A percentile compares a stretch with the other conserved stretches of the same genome.
phyloP scores from a whole-genome alignment of 1,140 invertebrate species.

The Hypsibius dujardini region DNA sequence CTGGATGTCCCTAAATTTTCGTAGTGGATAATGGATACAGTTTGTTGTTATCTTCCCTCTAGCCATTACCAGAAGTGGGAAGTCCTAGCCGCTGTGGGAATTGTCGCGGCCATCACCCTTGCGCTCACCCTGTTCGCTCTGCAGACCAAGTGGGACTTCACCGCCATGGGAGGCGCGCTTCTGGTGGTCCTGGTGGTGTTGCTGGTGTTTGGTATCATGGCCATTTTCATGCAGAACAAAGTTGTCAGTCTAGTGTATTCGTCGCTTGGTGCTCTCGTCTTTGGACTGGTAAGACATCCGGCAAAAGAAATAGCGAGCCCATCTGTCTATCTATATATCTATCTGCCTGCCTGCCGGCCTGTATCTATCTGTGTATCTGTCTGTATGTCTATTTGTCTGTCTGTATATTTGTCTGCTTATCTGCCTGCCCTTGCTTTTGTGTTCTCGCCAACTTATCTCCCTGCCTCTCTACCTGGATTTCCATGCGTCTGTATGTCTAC shows the following conservation, averaged over 20 bases:
- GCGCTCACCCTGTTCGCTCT: slow-evolving; percentile 74
- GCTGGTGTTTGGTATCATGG: slow-evolving; percentile 59
- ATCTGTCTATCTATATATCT: no score
- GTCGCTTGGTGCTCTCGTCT: slow-evolving; percentile 56
- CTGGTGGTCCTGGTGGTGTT: slow-evolving; percentile 58
- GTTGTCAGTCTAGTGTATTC: slow-evolving; percentile 54
- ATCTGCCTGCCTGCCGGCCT: no score
- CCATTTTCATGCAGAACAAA: slow-evolving; percentile 47
- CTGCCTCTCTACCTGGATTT: no score
- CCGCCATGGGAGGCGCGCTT: slow-evolving; percentile 50
- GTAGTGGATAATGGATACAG: no score
- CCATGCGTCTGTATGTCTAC: no score
- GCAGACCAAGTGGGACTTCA: slow-evolving; percentile 54
- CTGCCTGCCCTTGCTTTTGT: neutral
- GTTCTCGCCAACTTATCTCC: slow-evolving; percentile 14
- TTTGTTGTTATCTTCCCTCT: slow-evolving; percentile 30
- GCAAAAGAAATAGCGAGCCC: no score
- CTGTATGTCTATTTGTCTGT: slow-evolving; percentile 20
- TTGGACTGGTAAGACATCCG: slow-evolving; percentile 45
- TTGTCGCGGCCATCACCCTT: slow-evolving; percentile 58
- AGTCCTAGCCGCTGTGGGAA: slow-evolving; percentile 59
- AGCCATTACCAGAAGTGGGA: slow-evolving; percentile 26
- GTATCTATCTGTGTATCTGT: neutral
- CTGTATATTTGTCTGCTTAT: slow-evolving; percentile 15
- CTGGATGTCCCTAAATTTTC: slow-evolving; percentile 21